phyloP scores from a whole-genome alignment of 2,888 invertebrate species.

The Chrysomela aeneicollis region DNA sequence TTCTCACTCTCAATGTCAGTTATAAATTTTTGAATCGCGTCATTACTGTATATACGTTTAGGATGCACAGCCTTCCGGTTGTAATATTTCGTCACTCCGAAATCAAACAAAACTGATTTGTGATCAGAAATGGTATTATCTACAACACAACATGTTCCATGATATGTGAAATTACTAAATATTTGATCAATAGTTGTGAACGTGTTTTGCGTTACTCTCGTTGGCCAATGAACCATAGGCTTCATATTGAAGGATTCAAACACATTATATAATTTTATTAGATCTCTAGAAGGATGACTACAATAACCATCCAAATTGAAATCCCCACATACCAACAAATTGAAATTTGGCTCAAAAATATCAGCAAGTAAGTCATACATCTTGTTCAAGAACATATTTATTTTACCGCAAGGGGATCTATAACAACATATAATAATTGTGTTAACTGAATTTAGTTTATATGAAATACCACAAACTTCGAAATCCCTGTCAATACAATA shows the following conservation, averaged over 20 bases:
- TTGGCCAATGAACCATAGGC: constrained; percentile 1
- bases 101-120: constrained; percentile 12
- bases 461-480: too few relatives aligned
- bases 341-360: constrained; percentile 9
- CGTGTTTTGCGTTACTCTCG: too few relatives aligned
- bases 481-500: too few relatives aligned
- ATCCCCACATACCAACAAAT: constrained; percentile 6
- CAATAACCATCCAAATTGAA: constrained; percentile 10
- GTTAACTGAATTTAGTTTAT: too few relatives aligned
- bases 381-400: neutral
- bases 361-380: constrained; percentile 8
- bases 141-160: constrained; percentile 12
- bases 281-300: neutral
- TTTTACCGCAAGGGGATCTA: too few relatives aligned
- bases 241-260: constrained; percentile 10
- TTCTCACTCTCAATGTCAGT: constrained; percentile 3
- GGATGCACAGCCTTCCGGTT: too few relatives aligned
- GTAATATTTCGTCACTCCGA: neutral
- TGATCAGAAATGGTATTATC: constrained; percentile 13
- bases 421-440: too few relatives aligned
- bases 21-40: constrained; percentile 10
- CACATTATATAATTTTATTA: constrained; percentile 8
- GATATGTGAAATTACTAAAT: constrained; percentile 16
- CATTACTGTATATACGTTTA: constrained; percentile 7
- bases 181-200: constrained; percentile 12